Evolutionary conservation across 2,113 vertebrate species (phyloP), one percentile per base, ranked within the genome.

Genomic region (Notarius quadriscutis): DNA sequence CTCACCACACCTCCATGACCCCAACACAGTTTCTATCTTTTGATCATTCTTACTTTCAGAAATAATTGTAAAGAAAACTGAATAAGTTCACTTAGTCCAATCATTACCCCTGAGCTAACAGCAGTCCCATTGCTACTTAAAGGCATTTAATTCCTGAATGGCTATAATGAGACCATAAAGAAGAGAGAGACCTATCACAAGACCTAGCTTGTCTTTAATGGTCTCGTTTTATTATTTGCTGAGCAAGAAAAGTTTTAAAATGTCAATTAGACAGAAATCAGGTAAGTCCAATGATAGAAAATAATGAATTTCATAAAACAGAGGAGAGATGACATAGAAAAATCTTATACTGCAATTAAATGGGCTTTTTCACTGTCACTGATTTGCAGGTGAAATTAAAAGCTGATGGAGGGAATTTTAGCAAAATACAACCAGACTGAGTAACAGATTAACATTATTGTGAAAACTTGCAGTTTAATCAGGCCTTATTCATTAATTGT

Each of bases 71-170:
- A 80, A 69, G 55, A 27, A 85, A 83, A 50, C 67, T 48, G 57
- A 80, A 84, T 80, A 84, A 84, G 48, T 55, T 51, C 77, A 53
- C 41, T 84, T 22, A 77, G 75, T 51, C 55, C 7, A 15, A 18
- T 17, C 11, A 48, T 34, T 58, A 30, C 15, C 82, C 71, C 75
- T 53, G 50, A 65, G 75, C 75, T 71, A 27, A 20, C 60, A 30
- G 8, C 2, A 30, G 63, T 72, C 87, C 80, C 83, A 51, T 8
- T 34, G 41, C 75, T 72, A 60, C 22, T 74, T 85, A 80, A 27
- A 74, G 65, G 25, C 48, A 51, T 88, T 41, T 81, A 50, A 72
- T 88, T 88, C 50, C 27, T 41, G 57, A 51, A 88, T 25, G 10
- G 51, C 57, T 0, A 53, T 86, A 86, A 86, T 48, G 63, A 86